Evolutionary conservation across 2,888 invertebrate genomes (phyloP).

Genomic region (Drosophila affinis): DNA sequence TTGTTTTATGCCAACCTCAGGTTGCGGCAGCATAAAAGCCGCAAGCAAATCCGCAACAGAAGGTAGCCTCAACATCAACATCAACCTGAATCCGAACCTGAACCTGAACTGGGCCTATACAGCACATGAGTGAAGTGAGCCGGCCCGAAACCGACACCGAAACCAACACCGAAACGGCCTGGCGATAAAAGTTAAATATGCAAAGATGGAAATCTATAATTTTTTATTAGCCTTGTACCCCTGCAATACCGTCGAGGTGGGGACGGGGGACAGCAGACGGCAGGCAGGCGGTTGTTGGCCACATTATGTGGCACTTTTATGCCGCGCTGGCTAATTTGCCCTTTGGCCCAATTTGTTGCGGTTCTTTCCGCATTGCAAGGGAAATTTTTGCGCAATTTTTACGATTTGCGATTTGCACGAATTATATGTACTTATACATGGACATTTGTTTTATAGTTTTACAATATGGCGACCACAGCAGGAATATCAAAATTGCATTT

Average conservation of each 20-base stretch:
- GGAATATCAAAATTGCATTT: slow-evolving; percentile 64
- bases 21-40: slow-evolving; percentile 67
- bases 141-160: slow-evolving; percentile 31
- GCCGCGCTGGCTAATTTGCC: slow-evolving; percentile 66
- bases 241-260: slow-evolving; percentile 45
- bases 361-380: slow-evolving; percentile 56
- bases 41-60: slow-evolving; percentile 45
- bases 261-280: not conserved
- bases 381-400: slow-evolving; percentile 63
- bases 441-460: slow-evolving; percentile 69
- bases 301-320: slow-evolving; percentile 74
- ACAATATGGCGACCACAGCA: slow-evolving; percentile 71
- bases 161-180: slow-evolving; percentile 45
- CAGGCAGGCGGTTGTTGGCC: slow-evolving; percentile 47
- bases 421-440: slow-evolving; percentile 55
- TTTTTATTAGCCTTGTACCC: slow-evolving; percentile 66
- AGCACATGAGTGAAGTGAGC: slow-evolving; percentile 61
- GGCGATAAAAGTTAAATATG: slow-evolving; percentile 78
- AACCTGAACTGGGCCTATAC: slow-evolving; percentile 42
- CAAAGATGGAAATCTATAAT: slow-evolving; percentile 79
- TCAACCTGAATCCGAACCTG: slow-evolving; percentile 20
- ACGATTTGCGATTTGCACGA: slow-evolving; percentile 75
- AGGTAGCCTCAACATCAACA: slow-evolving; percentile 16
- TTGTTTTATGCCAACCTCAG: slow-evolving; percentile 74
- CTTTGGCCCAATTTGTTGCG: slow-evolving; percentile 68